Evolutionary conservation across 2,113 vertebrate genomes (phyloP).

Genomic region (Candoia aspera): DNA sequence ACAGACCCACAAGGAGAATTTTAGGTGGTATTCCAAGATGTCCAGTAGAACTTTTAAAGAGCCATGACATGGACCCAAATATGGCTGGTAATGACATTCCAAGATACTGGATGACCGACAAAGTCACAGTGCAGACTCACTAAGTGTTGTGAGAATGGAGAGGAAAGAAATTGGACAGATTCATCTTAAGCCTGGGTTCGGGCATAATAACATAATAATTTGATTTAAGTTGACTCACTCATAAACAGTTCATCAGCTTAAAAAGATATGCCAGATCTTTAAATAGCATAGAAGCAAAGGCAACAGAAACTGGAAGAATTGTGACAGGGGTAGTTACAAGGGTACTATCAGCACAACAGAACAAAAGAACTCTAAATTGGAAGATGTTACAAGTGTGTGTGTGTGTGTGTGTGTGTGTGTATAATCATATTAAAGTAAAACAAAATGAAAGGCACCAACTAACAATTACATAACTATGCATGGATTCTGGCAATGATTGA

Average conservation of each 20-base stretch:
- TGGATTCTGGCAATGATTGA: neutral
- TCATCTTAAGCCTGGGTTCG: neutral
- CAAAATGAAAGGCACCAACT: neutral
- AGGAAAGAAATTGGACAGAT: neutral
- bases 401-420: neutral
- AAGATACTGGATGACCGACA: neutral
- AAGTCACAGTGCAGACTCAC: neutral
- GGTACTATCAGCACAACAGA: neutral
- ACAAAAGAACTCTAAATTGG: neutral
- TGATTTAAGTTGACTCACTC: neutral
- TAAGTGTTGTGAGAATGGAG: neutral
- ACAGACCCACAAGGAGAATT: neutral
- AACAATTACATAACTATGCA: neutral
- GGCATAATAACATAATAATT: neutral
- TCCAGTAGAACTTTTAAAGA: neutral
- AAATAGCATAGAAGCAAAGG: neutral
- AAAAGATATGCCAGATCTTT: neutral
- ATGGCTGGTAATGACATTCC: neutral
- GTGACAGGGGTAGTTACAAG: neutral
- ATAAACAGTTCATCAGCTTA: neutral
- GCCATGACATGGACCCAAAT: no score
- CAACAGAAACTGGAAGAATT: neutral
- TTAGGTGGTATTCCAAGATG: neutral
- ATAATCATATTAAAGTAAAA: neutral
- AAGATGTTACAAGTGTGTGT: neutral